Conservation (phyloP, 2,888 invertebrate species). For the Ophion costatus region DNA sequence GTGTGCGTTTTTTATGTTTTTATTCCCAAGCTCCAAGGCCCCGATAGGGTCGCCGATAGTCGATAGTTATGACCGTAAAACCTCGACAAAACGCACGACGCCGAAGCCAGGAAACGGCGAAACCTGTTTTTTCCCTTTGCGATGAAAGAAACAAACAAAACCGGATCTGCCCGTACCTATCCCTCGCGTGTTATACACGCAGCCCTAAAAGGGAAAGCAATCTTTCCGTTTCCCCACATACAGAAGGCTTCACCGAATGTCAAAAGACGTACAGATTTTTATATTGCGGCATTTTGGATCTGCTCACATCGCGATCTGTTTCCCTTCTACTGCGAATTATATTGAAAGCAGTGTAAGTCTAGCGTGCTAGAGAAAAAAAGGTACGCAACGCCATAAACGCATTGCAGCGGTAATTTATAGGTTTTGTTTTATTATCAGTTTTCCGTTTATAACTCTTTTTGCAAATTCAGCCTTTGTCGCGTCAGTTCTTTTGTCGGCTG, state of each 20-base stretch:
- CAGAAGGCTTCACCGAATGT: slow-evolving; percentile 7
- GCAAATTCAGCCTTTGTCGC: not conserved
- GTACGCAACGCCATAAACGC: not conserved
- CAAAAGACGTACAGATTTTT: slow-evolving; percentile 40
- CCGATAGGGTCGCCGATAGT: slow-evolving; percentile 51
- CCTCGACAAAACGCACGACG: slow-evolving; percentile 52
- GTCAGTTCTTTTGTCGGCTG: not conserved
- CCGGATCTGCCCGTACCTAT: slow-evolving; percentile 21
- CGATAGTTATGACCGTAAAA: slow-evolving; percentile 61
- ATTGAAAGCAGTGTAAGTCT: slow-evolving; percentile 6
- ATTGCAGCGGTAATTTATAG: not conserved
- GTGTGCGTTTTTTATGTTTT: slow-evolving; percentile 10
- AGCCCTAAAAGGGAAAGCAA: slow-evolving; percentile 20
- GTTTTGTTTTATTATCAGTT: not conserved
- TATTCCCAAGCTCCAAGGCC: slow-evolving; percentile 19
- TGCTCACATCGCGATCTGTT: not conserved
- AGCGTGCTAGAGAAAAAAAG: not conserved
- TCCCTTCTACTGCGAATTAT: not conserved
- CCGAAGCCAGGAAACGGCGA: slow-evolving; percentile 30
- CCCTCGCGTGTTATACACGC: slow-evolving; percentile 13
- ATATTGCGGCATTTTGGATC: slow-evolving; percentile 6
- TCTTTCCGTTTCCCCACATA: slow-evolving; percentile 26
- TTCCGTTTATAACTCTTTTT: not conserved
- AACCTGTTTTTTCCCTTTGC: slow-evolving; percentile 48
- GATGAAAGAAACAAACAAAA: slow-evolving; percentile 39